Evolutionary conservation across 2,113 vertebrate genomes (phyloP).

Genomic region (Anser brachyrhynchus): DNA sequence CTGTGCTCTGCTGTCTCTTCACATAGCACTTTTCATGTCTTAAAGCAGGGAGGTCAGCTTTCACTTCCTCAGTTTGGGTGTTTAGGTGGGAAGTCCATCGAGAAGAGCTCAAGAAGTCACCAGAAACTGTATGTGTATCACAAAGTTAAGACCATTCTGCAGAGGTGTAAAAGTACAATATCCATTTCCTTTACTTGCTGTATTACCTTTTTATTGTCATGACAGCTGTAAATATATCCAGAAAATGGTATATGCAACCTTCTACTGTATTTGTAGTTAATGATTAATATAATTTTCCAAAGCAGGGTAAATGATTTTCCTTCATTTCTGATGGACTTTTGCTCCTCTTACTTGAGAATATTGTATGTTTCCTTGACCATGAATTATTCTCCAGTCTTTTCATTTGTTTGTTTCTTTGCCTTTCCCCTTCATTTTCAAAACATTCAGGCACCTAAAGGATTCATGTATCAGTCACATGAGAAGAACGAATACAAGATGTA

Average conservation of each 20-base stretch:
- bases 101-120: background rate
- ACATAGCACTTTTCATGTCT: background rate
- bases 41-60: background rate
- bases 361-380: background rate
- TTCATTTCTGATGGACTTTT: background rate
- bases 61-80: background rate
- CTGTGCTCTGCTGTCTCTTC: background rate
- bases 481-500: background rate
- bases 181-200: background rate
- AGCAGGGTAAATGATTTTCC: background rate
- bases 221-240: background rate
- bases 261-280: background rate
- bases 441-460: background rate
- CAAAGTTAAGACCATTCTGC: background rate
- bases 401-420: background rate
- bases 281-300: background rate
- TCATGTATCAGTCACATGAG: background rate
- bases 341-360: background rate
- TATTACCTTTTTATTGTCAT: background rate
- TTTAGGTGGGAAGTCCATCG: background rate
- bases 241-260: background rate
- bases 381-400: background rate
- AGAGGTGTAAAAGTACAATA: background rate
- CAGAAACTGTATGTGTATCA: background rate
- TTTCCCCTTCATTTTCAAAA: background rate